A percentile compares a stretch with the other conserved stretches of the same genome.
These are phyloP conservation scores for Vulpes ferrilata DNA, from an alignment of 2,113 vertebrate genomes.

Conservation along the genomic window DNA sequence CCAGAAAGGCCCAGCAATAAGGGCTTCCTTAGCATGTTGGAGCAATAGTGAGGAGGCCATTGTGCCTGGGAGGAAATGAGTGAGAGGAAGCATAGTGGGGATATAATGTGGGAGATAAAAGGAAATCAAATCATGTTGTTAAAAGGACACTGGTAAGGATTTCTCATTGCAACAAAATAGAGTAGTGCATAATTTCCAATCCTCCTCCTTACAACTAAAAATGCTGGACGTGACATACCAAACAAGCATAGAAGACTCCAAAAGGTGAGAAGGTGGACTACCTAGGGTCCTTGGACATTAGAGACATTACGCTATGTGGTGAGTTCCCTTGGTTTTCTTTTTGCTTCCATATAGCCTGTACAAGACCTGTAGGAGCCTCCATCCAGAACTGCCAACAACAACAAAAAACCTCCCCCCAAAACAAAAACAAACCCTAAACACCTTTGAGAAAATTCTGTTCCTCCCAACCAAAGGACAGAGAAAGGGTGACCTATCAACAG, in stretches of 20 bases:
- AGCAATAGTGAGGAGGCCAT: not conserved
- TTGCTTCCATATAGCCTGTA: not conserved
- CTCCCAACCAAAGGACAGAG: not conserved
- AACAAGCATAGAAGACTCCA: not conserved
- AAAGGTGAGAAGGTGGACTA: not conserved
- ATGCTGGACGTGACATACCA: not conserved
- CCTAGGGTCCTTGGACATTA: not conserved
- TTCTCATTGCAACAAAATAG: not conserved
- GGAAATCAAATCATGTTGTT: not conserved
- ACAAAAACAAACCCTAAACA: not conserved
- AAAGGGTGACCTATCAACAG: not conserved
- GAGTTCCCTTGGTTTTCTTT: not conserved
- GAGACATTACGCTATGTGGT: not conserved
- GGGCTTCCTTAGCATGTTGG: not conserved
- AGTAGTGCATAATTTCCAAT: not conserved
- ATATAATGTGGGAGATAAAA: not conserved
- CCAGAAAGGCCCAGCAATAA: not conserved
- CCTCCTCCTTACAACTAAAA: not conserved
- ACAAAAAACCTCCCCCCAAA: not conserved
- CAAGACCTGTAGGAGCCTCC: not conserved
- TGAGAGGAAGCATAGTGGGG: not conserved
- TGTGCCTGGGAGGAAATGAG: fast-evolving
- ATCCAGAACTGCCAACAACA: not conserved
- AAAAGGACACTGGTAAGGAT: not conserved
- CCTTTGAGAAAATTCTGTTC: not conserved